Conservation (phyloP, 2,113 vertebrate species). For the Orientallactaga bullata region DNA sequence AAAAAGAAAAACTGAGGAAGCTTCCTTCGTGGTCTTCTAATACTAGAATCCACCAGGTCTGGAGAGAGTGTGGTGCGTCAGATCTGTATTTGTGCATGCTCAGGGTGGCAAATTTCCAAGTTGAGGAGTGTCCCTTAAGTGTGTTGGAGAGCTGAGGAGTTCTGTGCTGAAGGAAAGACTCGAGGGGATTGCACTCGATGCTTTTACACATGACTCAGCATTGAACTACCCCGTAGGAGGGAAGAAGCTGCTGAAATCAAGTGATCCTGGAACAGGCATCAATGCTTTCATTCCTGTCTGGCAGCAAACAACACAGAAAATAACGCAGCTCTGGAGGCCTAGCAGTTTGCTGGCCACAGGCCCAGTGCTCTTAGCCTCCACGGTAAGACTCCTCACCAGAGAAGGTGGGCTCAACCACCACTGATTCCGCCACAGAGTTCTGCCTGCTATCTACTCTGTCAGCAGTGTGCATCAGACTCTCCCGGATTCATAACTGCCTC, state of each 20-base stretch:
- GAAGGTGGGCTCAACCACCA: not conserved
- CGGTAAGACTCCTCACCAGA: not conserved
- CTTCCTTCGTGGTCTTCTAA: no score
- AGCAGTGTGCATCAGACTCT: not conserved
- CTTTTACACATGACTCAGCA: not conserved
- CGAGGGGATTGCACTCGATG: not conserved
- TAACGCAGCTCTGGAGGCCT: not conserved
- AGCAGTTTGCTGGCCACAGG: not conserved
- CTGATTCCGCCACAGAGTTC: not conserved
- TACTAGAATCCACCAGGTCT: not conserved
- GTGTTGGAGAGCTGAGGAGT: not conserved
- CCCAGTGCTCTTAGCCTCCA: not conserved
- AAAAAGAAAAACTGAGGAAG: no score
- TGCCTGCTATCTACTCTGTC: no score
- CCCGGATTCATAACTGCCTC: not conserved
- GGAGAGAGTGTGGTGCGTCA: not conserved
- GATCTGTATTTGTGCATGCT: not conserved
- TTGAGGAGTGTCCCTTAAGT: not conserved
- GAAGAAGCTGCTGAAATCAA: not conserved
- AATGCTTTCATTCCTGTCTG: not conserved
- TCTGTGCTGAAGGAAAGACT: not conserved
- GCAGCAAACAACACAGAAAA: not conserved
- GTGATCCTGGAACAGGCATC: not conserved
- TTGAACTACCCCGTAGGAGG: not conserved
- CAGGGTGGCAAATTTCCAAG: not conserved